Percentiles rank a stretch among this genome's conserved stretches.
Conservation (phyloP, 2,888 invertebrate species). For the Stenoptilia bipunctidactyla region DNA sequence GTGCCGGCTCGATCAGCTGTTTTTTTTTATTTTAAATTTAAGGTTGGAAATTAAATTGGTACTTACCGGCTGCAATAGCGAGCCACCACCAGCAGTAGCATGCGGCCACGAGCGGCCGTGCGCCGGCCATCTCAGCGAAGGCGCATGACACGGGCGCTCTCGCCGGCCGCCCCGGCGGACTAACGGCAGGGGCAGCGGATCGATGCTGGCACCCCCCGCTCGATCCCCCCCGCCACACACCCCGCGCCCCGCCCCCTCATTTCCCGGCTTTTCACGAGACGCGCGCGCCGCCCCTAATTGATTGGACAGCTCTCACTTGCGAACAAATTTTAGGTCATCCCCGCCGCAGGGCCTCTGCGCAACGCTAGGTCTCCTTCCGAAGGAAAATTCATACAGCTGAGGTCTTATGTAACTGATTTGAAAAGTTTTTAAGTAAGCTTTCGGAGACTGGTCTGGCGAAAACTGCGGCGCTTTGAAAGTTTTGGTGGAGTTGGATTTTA, state of each 20-base stretch:
- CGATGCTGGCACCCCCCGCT: constrained; percentile 46
- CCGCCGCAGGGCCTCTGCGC: constrained; percentile 51
- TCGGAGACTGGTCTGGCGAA: too few relatives aligned
- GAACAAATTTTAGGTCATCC: constrained; percentile 65
- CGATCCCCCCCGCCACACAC: constrained; percentile 44
- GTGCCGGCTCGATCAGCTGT: constrained; percentile 36
- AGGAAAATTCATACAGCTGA: too few relatives aligned
- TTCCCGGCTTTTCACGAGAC: constrained; percentile 66
- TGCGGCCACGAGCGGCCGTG: constrained; percentile 69
- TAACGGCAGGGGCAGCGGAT: constrained; percentile 25
- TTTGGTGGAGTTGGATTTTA: too few relatives aligned
- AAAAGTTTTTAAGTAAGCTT: too few relatives aligned
- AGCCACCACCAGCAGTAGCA: constrained; percentile 69
- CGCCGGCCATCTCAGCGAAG: constrained; percentile 69
- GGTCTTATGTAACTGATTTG: too few relatives aligned
- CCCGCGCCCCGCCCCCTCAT: constrained; percentile 49
- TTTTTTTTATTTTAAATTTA: not conserved
- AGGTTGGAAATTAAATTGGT: constrained; percentile 20
- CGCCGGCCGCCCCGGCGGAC: constrained; percentile 71
- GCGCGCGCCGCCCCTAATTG: constrained; percentile 70
- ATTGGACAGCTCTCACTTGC: constrained; percentile 62
- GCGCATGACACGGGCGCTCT: constrained; percentile 69
- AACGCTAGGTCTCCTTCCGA: constrained; percentile 1
- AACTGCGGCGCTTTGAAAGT: too few relatives aligned
- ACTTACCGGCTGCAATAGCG: constrained; percentile 66